phyloP scores from a whole-genome alignment of 1,140 invertebrate genomes.

The Diachasma alloeum region DNA sequence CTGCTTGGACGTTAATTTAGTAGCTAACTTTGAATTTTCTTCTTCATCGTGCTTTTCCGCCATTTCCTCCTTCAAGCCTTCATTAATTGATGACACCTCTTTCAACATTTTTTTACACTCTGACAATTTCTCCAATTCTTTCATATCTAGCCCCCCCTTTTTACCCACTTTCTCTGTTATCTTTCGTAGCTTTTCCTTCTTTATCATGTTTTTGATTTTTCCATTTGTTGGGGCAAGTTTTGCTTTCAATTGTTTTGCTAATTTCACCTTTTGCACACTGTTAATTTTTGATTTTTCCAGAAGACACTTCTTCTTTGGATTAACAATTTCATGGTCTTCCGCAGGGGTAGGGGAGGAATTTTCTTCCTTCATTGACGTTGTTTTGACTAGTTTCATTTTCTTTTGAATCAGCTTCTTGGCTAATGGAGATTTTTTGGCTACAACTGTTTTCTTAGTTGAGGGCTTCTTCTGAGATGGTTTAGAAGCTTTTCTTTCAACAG shows the following conservation, averaged over 20 bases:
- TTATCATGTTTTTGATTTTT: constrained; percentile 46
- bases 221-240: constrained; percentile 51
- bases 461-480: constrained; percentile 50
- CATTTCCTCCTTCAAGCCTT: constrained; percentile 40
- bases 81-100: constrained; percentile 37
- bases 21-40: background rate
- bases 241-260: constrained; percentile 56
- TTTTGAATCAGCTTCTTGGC: constrained; percentile 58
- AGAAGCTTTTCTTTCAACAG: constrained; percentile 52
- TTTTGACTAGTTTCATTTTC: constrained; percentile 60
- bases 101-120: constrained; percentile 44
- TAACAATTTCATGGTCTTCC: constrained; percentile 48
- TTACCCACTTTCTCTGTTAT: constrained; percentile 55
- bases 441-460: constrained; percentile 58
- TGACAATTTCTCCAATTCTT: constrained; percentile 50
- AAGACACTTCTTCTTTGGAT: constrained; percentile 34
- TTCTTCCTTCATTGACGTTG: constrained; percentile 36
- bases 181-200: constrained; percentile 53
- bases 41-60: background rate
- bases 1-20: background rate
- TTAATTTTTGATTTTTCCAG: constrained; percentile 17
- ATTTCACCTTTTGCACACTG: constrained; percentile 50
- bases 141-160: constrained; percentile 52
- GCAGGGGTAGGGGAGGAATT: constrained; percentile 7
- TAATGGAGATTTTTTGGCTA: constrained; percentile 56